Evolutionary conservation across 2,113 vertebrate genomes (phyloP).

Genomic region (Zapornia atra): DNA sequence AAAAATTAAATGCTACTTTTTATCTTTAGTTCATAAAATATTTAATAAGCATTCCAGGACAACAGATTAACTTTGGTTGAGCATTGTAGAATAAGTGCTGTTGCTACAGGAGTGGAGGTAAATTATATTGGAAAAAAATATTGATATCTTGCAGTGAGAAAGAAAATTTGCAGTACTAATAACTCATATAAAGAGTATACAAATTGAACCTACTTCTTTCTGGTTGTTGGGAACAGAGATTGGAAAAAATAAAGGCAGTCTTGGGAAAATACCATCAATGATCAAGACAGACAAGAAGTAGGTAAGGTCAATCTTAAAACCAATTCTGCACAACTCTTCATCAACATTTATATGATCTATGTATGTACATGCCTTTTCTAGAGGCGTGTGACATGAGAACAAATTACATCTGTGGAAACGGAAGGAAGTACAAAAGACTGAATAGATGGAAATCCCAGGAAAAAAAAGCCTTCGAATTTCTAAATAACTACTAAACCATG

Average conservation of each 20-base stretch:
- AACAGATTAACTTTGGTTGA: not conserved
- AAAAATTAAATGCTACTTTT: not conserved
- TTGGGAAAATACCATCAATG: not conserved
- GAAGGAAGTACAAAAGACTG: not conserved
- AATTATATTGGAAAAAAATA: not conserved
- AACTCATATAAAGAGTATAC: not conserved
- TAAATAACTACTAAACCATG: not conserved
- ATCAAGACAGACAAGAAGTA: not conserved
- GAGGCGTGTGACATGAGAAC: not conserved
- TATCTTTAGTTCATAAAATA: not conserved
- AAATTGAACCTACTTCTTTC: not conserved
- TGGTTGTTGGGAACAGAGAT: not conserved
- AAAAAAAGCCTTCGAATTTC: not conserved
- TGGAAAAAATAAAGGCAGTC: not conserved
- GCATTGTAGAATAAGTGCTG: fast-evolving
- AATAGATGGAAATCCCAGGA: not conserved
- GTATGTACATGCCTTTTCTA: not conserved
- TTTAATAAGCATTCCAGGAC: not conserved
- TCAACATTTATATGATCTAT: not conserved
- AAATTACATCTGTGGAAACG: not conserved
- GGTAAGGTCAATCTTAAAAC: not conserved
- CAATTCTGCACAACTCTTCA: not conserved
- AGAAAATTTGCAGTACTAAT: not conserved
- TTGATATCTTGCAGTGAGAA: not conserved
- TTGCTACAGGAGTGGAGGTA: not conserved